Conservation (phyloP, 30 jellyfish, hydroid and myxozoan genomes). For the Hydra vulgaris region DNA sequence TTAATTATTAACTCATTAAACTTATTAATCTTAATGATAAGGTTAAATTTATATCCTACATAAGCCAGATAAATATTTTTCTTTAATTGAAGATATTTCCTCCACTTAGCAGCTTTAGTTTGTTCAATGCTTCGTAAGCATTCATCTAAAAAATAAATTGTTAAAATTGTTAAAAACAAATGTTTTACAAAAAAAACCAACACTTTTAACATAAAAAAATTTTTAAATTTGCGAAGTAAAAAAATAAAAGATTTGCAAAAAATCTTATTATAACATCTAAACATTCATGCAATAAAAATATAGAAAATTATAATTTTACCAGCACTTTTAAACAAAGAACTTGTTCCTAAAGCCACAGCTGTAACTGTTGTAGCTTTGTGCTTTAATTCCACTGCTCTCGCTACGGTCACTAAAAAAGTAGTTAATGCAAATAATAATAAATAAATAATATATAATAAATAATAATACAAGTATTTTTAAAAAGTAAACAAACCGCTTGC, state of each 20-base stretch:
- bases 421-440: neutral
- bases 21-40: too few species aligned
- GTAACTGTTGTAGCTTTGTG: slow-evolving; percentile 81
- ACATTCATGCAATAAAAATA: too few species aligned
- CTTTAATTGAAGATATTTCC: slow-evolving; percentile 75
- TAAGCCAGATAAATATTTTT: slow-evolving; percentile 80
- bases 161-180: neutral
- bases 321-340: slow-evolving; percentile 72
- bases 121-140: slow-evolving; percentile 62
- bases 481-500: too few species aligned
- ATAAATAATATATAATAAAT: too few species aligned
- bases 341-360: slow-evolving; percentile 87
- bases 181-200: too few species aligned
- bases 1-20: too few species aligned
- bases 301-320: slow-evolving; percentile 49
- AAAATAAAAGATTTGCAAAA: too few species aligned
- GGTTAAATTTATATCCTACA: too few species aligned
- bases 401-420: slow-evolving; percentile 72
- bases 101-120: slow-evolving; percentile 87
- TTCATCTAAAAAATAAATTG: slow-evolving; percentile 42
- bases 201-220: too few species aligned
- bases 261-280: neutral
- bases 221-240: too few species aligned
- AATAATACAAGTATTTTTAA: too few species aligned
- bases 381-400: slow-evolving; percentile 84